Percentiles rank a stretch among this genome's conserved stretches.
phyloP scores from a whole-genome alignment of 2,113 vertebrate genomes.

The Engraulis encrasicolus region DNA sequence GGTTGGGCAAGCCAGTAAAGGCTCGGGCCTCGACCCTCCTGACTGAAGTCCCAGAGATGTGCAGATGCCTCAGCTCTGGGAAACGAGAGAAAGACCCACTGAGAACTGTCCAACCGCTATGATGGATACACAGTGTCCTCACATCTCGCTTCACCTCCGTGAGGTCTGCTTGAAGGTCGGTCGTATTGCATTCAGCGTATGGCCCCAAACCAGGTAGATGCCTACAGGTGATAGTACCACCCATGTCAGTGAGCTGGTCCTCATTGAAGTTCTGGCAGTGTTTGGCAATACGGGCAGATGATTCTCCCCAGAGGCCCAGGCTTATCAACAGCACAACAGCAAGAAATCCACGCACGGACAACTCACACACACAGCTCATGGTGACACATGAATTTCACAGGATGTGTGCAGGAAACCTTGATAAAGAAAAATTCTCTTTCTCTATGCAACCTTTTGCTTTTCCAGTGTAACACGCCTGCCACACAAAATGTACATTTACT shows the following conservation, averaged over 20 bases:
- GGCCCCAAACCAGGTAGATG: constrained; percentile 29
- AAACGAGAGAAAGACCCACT: constrained; percentile 36
- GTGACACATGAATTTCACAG: too few relatives aligned
- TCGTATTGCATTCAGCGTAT: constrained; percentile 38
- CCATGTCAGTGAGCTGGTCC: constrained; percentile 32
- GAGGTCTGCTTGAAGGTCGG: constrained; percentile 35
- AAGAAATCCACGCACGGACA: neutral
- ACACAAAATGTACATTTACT: too few relatives aligned
- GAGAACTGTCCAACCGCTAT: constrained; percentile 18
- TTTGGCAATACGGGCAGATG: constrained; percentile 23
- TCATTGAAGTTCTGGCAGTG: constrained; percentile 39
- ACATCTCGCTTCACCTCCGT: constrained; percentile 17
- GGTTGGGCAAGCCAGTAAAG: constrained; percentile 39
- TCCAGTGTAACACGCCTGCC: too few relatives aligned
- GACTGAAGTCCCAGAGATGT: neutral
- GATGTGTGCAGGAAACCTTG: too few relatives aligned
- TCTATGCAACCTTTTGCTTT: too few relatives aligned
- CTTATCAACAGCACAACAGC: constrained; percentile 22
- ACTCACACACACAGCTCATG: neutral
- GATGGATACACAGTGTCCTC: constrained; percentile 25
- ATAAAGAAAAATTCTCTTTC: too few relatives aligned
- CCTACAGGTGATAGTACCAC: neutral
- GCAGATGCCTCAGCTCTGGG: constrained; percentile 25
- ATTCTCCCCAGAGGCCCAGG: neutral
- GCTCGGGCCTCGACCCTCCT: constrained; percentile 21